A percentile compares a stretch with the other conserved stretches of the same genome.
Conservation (phyloP, 2,797 vertebrate species). For the Gila robusta region DNA sequence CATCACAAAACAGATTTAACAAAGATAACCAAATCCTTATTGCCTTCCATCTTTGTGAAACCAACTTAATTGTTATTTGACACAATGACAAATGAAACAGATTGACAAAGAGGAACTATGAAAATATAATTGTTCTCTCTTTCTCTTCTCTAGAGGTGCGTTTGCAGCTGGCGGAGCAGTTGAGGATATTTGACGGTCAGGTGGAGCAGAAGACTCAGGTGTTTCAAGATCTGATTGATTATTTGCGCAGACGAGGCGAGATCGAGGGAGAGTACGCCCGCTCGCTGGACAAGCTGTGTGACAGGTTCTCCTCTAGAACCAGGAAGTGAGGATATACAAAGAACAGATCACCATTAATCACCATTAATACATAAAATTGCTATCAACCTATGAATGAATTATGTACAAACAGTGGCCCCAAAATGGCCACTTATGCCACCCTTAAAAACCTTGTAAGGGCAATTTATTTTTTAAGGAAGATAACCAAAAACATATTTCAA, state of each 20-base stretch:
- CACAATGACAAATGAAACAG: background rate
- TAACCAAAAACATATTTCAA: background rate
- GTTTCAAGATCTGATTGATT: constrained; percentile 80
- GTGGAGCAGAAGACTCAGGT: constrained; percentile 82
- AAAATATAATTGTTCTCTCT: background rate
- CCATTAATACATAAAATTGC: background rate
- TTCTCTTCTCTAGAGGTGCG: constrained; percentile 74
- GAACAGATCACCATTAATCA: background rate
- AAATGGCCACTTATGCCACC: background rate
- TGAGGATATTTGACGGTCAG: constrained; percentile 79
- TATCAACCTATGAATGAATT: background rate
- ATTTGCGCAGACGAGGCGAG: constrained; percentile 79
- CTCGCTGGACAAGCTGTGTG: constrained; percentile 79
- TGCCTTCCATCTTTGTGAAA: background rate
- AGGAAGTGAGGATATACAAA: constrained; percentile 70
- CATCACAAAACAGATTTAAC: background rate
- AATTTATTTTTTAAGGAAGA: constrained; percentile 1
- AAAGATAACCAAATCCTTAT: background rate
- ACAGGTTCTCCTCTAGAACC: constrained; percentile 75
- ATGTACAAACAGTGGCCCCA: background rate
- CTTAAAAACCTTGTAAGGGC: background rate
- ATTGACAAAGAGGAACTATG: background rate
- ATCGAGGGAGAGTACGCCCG: constrained; percentile 82
- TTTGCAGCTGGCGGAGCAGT: constrained; percentile 79
- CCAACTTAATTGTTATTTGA: background rate